Percentiles rank a stretch among this genome's conserved stretches.
Conservation (phyloP, 2,113 vertebrate genomes). For the Danionella cerebrum region DNA sequence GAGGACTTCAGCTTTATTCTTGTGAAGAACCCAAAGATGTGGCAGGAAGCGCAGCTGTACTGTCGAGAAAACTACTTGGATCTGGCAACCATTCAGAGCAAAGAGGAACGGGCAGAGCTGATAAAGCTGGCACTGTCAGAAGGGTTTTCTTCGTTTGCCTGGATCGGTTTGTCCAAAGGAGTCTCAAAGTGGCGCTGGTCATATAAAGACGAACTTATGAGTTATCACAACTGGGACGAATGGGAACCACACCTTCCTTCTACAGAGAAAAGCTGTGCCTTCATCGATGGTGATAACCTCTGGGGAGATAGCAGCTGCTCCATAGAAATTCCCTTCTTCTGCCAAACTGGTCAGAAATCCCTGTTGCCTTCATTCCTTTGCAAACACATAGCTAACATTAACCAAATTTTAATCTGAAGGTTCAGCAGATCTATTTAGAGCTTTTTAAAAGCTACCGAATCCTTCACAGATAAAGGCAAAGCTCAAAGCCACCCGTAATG, state of each 20-base stretch:
- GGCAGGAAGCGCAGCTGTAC: neutral
- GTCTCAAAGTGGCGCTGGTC: neutral
- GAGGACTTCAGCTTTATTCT: neutral
- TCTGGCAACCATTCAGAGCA: neutral
- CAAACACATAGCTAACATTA: no score
- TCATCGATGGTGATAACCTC: fast-evolving
- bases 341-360: neutral
- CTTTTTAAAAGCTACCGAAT: no score
- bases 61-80: neutral
- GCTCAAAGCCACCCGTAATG: no score
- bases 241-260: neutral
- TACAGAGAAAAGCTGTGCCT: neutral
- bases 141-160: neutral
- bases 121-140: no score
- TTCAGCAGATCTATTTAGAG: no score
- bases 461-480: no score
- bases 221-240: neutral
- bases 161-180: neutral
- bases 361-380: no score
- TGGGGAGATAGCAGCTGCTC: neutral
- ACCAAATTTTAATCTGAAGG: no score
- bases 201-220: neutral
- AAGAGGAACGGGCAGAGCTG: neutral
- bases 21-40: neutral
- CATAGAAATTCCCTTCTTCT: fast-evolving